Evolutionary conservation across 2,888 invertebrate genomes (phyloP), one percentile per base, ranked within the genome.

Genomic region (Cistogaster globosa): DNA sequence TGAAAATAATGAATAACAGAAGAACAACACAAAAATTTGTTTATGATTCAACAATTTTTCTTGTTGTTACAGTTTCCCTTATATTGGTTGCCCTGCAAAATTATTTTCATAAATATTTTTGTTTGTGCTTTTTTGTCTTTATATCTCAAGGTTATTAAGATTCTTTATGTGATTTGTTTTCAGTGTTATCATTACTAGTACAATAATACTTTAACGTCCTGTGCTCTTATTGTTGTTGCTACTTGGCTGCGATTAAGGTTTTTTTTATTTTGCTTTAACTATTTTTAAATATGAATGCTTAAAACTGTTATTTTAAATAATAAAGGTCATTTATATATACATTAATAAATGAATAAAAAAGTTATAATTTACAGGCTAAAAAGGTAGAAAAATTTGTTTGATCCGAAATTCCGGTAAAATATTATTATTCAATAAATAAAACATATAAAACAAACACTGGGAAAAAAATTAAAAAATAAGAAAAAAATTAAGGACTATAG

Each of bases 81-180:
- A 22, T 22, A 26, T 67, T 72, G 58, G 14, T 67, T 67, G 53
- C 51, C 65, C 42, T 77, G 71, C 36, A 58, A 22, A 58, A 51
- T 57, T 45, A 32, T 60, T 22, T 67, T 48, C n/a, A 0, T 57
- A 26, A 65, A 12, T 8, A 22, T n/a, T 26, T 42, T 57, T 57
- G 42, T 22, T n/a, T 36, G 5, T 18, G 51, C 4, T 26, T 53
- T 65, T 81, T 78, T 74, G 45, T 62, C 62, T 72, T 62, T 36
- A 72, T 72, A 63, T 68, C 48, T 74, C 83, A 83, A 83, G 83
- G 83, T 83, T 83, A 74, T 65, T 60, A 58, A 0, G 18, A 18
- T 11, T 51, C 22, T 22, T 51, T 48, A 9, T 22, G 2, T 53
- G 6, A 5, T 32, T 20, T 53, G 9, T 8, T 20, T 51, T n/a